Percentiles rank a stretch among this genome's conserved stretches.
phyloP scores from a whole-genome alignment of 2,113 vertebrate genomes.

The Spea bombifrons region DNA sequence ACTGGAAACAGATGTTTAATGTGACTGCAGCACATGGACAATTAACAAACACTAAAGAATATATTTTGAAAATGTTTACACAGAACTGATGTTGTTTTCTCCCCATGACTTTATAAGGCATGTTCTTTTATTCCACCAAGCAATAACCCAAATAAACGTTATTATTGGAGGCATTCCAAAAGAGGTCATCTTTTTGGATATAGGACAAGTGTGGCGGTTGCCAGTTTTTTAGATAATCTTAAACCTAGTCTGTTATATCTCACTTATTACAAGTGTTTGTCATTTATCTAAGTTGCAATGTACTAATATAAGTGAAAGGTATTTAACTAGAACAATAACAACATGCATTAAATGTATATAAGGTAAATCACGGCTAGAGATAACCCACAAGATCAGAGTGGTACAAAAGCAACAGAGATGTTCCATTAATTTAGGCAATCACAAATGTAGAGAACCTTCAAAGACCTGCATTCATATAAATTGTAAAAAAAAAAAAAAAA shows the following conservation, averaged over 20 bases:
- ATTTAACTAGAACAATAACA: no score
- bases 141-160: slow-evolving; percentile 5
- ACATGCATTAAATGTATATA: no score
- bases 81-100: slow-evolving; percentile 3
- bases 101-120: slow-evolving; percentile 31
- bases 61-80: slow-evolving; percentile 18
- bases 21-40: slow-evolving; percentile 8
- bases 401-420: no score
- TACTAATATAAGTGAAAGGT: neutral
- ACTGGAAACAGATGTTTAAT: neutral
- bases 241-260: slow-evolving; percentile 12
- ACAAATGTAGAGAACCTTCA: no score
- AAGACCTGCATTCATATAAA: no score
- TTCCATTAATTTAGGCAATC: no score
- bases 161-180: slow-evolving; percentile 20
- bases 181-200: slow-evolving; percentile 24
- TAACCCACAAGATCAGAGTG: no score
- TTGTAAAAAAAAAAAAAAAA: no score
- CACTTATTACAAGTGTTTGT: neutral
- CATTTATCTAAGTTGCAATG: neutral
- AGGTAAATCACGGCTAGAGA: no score
- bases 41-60: slow-evolving; percentile 5
- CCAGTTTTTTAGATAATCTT: slow-evolving; percentile 1
- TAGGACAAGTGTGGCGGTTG: slow-evolving; percentile 13
- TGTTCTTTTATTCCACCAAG: slow-evolving; percentile 1